phyloP scores from a whole-genome alignment of 1,140 invertebrate species.

The Psilanteris sp. region DNA sequence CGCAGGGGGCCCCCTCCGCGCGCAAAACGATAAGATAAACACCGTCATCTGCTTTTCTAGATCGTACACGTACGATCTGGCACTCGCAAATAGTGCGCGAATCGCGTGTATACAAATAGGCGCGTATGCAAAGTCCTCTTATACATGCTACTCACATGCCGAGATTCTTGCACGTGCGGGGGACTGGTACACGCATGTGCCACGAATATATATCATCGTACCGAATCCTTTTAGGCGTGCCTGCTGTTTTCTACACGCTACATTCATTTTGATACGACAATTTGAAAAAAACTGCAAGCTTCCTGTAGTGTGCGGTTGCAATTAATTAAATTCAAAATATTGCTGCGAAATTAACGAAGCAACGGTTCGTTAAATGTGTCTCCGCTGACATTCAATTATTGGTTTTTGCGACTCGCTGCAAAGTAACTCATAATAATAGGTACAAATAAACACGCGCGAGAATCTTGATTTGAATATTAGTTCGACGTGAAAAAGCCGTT shows the following conservation, averaged over 20 bases:
- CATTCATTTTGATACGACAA: no score
- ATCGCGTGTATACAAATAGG: conserved; percentile 63
- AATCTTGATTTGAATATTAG: no score
- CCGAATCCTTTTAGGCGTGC: conserved; percentile 46
- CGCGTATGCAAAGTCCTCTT: conserved; percentile 42
- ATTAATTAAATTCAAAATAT: no score
- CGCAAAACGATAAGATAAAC: conserved; percentile 55
- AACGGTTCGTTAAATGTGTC: no score
- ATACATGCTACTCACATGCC: conserved; percentile 51
- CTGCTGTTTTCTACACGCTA: conserved; percentile 10
- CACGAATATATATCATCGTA: conserved; percentile 26
- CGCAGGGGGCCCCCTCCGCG: not conserved
- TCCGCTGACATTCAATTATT: no score
- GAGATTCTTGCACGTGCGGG: conserved; percentile 52
- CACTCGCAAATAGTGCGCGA: conserved; percentile 59
- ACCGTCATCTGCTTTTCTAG: conserved; percentile 49
- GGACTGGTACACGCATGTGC: conserved; percentile 37
- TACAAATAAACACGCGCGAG: no score
- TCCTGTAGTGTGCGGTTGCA: no score
- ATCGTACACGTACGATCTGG: conserved; percentile 61
- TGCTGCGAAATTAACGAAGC: no score
- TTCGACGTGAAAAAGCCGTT: no score
- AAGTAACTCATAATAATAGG: no score
- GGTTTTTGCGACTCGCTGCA: no score
- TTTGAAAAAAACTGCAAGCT: no score